Evolutionary conservation across 2,888 invertebrate species (phyloP).

Genomic region (Lycocerus yunnanus): DNA sequence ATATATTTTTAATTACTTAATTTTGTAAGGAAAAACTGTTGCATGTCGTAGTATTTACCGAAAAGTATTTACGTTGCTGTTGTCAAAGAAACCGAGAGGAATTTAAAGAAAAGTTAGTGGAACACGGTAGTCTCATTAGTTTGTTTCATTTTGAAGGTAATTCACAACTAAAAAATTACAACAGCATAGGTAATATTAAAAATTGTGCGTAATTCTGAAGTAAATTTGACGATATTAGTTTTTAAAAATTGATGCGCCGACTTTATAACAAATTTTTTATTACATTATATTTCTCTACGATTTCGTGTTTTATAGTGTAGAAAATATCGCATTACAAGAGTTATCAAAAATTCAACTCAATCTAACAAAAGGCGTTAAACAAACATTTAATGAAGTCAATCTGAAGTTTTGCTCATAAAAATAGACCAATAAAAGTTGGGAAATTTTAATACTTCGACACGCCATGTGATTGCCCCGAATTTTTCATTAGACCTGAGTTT

Average conservation of each 20-base stretch:
- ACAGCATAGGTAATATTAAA: background rate
- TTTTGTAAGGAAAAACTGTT: background rate
- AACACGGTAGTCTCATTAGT: background rate
- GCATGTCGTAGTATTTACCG: background rate
- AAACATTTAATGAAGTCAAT: constrained; percentile 46
- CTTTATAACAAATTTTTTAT: constrained; percentile 1
- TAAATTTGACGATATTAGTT: background rate
- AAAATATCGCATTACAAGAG: constrained; percentile 31
- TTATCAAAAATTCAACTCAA: constrained; percentile 49
- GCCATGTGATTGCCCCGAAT: constrained; percentile 44
- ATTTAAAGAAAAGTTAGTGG: background rate
- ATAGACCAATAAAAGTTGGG: constrained; percentile 40
- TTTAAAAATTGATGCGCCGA: background rate
- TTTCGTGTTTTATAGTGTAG: constrained; percentile 22
- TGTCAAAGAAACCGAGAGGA: background rate
- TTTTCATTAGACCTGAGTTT: constrained; percentile 47
- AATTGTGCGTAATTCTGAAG: background rate
- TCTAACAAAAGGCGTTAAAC: constrained; percentile 49
- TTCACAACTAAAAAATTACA: background rate
- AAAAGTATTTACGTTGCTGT: background rate
- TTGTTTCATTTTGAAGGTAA: background rate
- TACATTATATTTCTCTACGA: constrained; percentile 17
- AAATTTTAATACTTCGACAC: constrained; percentile 42
- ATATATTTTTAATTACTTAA: background rate
- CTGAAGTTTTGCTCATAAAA: constrained; percentile 44